Evolutionary conservation across 37 sponge, comb jelly and placozoan species (phyloP).

Genomic region (Beroe forskalii): DNA sequence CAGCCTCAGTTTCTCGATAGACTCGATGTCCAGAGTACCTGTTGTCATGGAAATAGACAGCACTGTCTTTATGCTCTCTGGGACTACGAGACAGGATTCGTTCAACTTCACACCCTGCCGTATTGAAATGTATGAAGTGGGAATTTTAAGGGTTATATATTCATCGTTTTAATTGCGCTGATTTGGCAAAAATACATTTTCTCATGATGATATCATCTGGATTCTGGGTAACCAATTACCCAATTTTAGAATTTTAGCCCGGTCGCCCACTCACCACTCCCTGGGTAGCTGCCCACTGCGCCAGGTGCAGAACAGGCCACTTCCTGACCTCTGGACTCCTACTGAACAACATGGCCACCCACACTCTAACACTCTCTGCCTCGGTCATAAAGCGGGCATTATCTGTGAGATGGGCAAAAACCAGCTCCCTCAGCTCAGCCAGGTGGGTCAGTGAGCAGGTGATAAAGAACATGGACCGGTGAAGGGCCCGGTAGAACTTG

Average conservation of each 20-base stretch:
- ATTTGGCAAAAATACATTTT: too few species aligned
- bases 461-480: conserved; percentile 14
- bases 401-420: neutral
- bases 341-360: conserved; percentile 38
- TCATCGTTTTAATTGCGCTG: too few species aligned
- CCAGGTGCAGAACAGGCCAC: neutral
- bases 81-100: neutral
- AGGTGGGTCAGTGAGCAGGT: neutral
- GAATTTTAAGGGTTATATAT: too few species aligned
- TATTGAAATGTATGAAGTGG: neutral
- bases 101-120: conserved; percentile 20
- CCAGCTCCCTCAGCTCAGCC: conserved; percentile 16
- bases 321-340: conserved; percentile 22
- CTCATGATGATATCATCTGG: too few species aligned
- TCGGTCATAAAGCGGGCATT: conserved; percentile 5
- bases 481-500: conserved; percentile 11
- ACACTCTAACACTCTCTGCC: conserved; percentile 14
- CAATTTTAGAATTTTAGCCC: too few species aligned
- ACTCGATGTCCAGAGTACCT: conserved; percentile 22
- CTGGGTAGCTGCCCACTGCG: conserved; percentile 49
- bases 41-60: conserved; percentile 47
- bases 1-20: conserved; percentile 22
- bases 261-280: conserved; percentile 42
- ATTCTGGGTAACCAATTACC: too few species aligned
- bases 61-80: conserved; percentile 39